Evolutionary conservation across 2,888 invertebrate genomes (phyloP).

Genomic region (Hanleya hanleyi): DNA sequence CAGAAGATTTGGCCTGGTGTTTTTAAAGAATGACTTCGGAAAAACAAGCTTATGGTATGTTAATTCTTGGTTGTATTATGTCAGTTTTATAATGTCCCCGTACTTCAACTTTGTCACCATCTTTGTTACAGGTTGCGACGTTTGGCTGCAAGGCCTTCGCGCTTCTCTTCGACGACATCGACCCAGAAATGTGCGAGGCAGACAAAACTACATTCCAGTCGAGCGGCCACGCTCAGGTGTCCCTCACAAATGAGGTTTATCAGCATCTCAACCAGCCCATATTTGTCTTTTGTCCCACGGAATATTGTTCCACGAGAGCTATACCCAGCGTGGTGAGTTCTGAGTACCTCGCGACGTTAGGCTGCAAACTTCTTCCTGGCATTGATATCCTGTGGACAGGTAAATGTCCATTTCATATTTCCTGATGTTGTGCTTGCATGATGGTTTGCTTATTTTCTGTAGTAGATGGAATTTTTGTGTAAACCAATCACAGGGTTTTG

Average conservation of each 20-base stretch:
- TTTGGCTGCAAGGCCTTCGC: conserved; percentile 97
- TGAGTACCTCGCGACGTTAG: conserved; percentile 95
- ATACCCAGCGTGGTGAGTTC: conserved; percentile 93
- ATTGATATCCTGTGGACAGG: conserved; percentile 96
- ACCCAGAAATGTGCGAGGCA: conserved; percentile 95
- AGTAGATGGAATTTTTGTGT: too few relatives aligned
- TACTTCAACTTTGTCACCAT: not conserved
- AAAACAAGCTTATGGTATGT: too few relatives aligned
- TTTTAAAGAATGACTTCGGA: too few relatives aligned
- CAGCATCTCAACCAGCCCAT: conserved; percentile 91
- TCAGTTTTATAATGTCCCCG: not conserved
- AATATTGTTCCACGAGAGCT: conserved; percentile 96
- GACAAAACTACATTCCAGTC: conserved; percentile 98
- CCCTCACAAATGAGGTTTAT: conserved; percentile 96
- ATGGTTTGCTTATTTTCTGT: too few relatives aligned
- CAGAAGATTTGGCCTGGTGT: too few relatives aligned
- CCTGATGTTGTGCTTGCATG: too few relatives aligned
- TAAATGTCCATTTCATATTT: conserved; percentile 66
- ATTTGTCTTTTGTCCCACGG: conserved; percentile 94
- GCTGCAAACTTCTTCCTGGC: conserved; percentile 88
- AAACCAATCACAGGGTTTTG: too few relatives aligned
- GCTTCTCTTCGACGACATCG: conserved; percentile 97
- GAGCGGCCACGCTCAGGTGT: conserved; percentile 97
- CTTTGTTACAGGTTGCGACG: conserved; percentile 80
- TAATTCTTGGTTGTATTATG: too few relatives aligned